Evolutionary conservation across 2,797 vertebrate species (phyloP).

Genomic region (Rallus crepitans): DNA sequence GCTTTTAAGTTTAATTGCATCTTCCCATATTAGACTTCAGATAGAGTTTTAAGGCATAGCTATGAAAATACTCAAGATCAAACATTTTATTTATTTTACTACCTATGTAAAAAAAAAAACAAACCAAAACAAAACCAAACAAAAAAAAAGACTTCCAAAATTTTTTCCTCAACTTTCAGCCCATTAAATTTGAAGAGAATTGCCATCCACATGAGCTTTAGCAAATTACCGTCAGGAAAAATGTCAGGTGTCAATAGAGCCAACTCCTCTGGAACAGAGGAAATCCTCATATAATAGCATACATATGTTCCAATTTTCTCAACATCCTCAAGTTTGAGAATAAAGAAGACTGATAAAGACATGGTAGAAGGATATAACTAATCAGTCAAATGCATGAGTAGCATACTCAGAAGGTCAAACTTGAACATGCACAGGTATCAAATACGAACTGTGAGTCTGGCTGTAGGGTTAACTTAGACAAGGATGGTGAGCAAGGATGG

Average conservation of each 20-base stretch:
- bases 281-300: neutral
- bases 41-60: neutral
- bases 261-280: neutral
- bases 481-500: neutral
- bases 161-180: neutral
- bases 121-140: no score
- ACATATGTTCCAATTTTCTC: neutral
- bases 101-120: neutral
- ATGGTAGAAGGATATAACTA: neutral
- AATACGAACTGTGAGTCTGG: neutral
- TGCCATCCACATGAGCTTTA: neutral
- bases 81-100: neutral
- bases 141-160: neutral
- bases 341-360: neutral
- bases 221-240: neutral
- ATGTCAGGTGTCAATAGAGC: neutral
- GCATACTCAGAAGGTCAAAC: neutral
- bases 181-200: neutral
- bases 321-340: neutral
- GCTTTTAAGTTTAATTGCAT: neutral
- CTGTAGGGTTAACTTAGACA: neutral
- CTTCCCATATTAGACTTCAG: neutral
- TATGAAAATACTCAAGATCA: neutral
- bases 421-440: neutral
- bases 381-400: neutral